Evolutionary conservation across 2,888 invertebrate genomes (phyloP).

Genomic region (Hyalella azteca): DNA sequence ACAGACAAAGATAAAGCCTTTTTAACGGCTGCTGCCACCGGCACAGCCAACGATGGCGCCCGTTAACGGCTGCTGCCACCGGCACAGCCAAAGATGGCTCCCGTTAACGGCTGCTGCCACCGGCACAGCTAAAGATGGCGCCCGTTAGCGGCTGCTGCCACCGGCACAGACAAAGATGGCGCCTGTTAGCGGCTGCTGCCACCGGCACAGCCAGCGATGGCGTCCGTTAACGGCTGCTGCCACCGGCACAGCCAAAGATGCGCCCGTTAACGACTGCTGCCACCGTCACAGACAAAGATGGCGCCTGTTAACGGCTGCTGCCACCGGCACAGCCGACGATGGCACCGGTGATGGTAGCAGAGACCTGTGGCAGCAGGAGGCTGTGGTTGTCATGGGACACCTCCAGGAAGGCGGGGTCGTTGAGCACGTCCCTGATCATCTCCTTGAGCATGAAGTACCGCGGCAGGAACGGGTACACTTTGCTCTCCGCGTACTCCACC

Average conservation of each 20-base stretch:
- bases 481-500: conserved; percentile 89
- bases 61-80: too few species aligned
- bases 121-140: too few species aligned
- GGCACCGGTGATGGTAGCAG: conserved; percentile 21
- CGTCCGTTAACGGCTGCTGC: neutral
- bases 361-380: conserved; percentile 20
- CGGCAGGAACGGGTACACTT: conserved; percentile 91
- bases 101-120: too few species aligned
- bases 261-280: neutral
- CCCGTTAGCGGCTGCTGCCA: neutral
- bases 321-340: neutral
- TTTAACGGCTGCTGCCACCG: too few species aligned
- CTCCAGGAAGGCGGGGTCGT: conserved; percentile 96
- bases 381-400: conserved; percentile 79
- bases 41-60: too few species aligned
- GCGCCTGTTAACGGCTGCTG: neutral
- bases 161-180: neutral
- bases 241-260: neutral
- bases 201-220: neutral
- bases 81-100: too few species aligned
- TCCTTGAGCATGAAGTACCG: conserved; percentile 95
- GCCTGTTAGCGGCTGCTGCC: neutral
- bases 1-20: too few species aligned
- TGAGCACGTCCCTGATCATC: conserved; percentile 95
- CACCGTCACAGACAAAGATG: neutral